phyloP scores from a whole-genome alignment of 2,888 invertebrate genomes.

The Clitarchus hookeri region DNA sequence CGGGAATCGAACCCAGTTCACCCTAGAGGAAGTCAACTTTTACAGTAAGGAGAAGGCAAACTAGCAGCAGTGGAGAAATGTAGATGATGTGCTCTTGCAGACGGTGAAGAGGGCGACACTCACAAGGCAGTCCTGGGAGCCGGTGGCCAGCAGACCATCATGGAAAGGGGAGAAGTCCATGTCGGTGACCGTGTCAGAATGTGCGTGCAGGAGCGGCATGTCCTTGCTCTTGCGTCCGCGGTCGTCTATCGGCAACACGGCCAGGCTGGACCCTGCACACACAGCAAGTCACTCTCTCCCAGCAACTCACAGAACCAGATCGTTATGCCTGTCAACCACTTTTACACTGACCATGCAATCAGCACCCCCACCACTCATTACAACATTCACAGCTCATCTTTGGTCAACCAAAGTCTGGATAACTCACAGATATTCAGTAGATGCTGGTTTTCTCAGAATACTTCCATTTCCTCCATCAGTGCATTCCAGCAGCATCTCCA shows the following conservation, averaged over 20 bases:
- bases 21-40: neutral
- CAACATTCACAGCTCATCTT: too few relatives aligned
- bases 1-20: neutral
- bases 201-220: conserved; percentile 83
- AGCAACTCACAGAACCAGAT: too few relatives aligned
- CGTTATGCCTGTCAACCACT: too few relatives aligned
- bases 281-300: neutral
- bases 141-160: conserved; percentile 88
- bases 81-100: neutral
- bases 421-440: too few relatives aligned
- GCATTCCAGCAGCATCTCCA: too few relatives aligned
- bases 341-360: too few relatives aligned
- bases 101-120: conserved; percentile 45
- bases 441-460: too few relatives aligned
- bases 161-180: conserved; percentile 96
- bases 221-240: conserved; percentile 87
- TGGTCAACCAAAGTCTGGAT: too few relatives aligned
- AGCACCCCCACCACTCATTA: too few relatives aligned
- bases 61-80: neutral
- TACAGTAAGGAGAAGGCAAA: neutral
- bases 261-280: conserved; percentile 79
- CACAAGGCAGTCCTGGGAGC: conserved; percentile 84
- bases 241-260: conserved; percentile 84
- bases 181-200: conserved; percentile 90
- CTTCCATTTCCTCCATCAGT: too few relatives aligned